Evolutionary conservation across 37 sponge, comb jelly and placozoan genomes (phyloP), one percentile per base, ranked within the genome.

Genomic region (Haliclona indistincta): DNA sequence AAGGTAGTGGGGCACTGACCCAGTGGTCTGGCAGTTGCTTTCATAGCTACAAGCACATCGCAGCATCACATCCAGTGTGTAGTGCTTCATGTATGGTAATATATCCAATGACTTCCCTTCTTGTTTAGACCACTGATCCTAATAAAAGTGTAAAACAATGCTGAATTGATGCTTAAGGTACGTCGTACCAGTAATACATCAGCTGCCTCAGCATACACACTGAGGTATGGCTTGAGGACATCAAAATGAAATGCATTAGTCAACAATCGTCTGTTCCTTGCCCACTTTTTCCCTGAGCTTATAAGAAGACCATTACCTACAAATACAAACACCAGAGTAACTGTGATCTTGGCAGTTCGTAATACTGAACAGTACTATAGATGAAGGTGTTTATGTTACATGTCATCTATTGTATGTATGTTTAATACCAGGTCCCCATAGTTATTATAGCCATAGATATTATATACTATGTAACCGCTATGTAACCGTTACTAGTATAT

Each of bases 161-260:
- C 51, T 47, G 10, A 47, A 47, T 17, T 47, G 15, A 47, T 47
- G n/a, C n/a, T n/a, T n/a, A n/a, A n/a, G n/a, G n/a, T 10, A 34
- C 7, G 25, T 10, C 72, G 4, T 44, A 64, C 76, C 60, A 78
- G 56, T 15, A 83, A 43, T 33, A 63, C 52, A 17, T 67, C 47
- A 17, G 76, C 56, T 47, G 71, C 32, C 3, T 78, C 68, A 26
- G 58, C 54, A 36, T 76, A 88, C 25, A 91, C 66, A 11, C 36
- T 56, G 3, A 88, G 13, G 65, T 92, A 92, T 4, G 88, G 82
- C 30, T 72, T 69, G 43, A 92, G 71, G 54, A 92, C 80, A 64
- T 84, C 93, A 68, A 79, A 88, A 68, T 92, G 93, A 74, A 92
- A 92, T 40, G 89, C 84, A 19, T 89, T 85, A n/a, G 93, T 88